Conservation (phyloP, 2,797 vertebrate species). For the Notoglanidium macrostoma region DNA sequence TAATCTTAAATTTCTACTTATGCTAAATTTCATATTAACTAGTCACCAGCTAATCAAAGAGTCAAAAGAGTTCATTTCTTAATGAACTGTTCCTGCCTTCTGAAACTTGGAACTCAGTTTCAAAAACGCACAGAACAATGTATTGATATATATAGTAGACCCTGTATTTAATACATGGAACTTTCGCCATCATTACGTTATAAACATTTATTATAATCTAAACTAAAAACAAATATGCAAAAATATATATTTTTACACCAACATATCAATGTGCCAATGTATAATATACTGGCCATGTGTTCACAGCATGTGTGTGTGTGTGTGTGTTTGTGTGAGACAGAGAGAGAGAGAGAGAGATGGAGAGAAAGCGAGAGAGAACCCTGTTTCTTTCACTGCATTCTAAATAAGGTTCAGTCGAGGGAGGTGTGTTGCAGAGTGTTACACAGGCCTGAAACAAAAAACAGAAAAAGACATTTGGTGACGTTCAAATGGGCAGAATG, state of each 20-base stretch:
- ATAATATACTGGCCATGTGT: slow-evolving; percentile 13
- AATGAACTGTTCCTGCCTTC: background rate
- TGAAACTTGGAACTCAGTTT: background rate
- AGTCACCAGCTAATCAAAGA: background rate
- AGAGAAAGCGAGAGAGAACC: background rate
- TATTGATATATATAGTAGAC: background rate
- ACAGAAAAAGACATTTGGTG: background rate
- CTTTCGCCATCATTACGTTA: background rate
- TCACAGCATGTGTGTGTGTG: background rate
- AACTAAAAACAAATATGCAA: background rate
- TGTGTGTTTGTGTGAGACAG: background rate
- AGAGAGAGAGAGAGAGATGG: background rate
- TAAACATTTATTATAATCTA: slow-evolving; percentile 16
- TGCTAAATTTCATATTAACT: background rate
- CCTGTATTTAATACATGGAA: background rate
- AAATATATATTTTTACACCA: slow-evolving; percentile 19
- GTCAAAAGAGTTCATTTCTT: background rate
- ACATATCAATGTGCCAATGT: slow-evolving; percentile 11
- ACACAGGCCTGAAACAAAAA: background rate
- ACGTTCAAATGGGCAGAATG: background rate
- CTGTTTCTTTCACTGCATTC: slow-evolving; percentile 14
- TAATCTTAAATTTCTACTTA: background rate
- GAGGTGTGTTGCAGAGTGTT: background rate
- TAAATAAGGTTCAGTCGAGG: slow-evolving; percentile 5
- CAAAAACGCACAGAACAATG: background rate